Conservation (phyloP, 2,113 vertebrate species). For the Chunga burmeisteri region DNA sequence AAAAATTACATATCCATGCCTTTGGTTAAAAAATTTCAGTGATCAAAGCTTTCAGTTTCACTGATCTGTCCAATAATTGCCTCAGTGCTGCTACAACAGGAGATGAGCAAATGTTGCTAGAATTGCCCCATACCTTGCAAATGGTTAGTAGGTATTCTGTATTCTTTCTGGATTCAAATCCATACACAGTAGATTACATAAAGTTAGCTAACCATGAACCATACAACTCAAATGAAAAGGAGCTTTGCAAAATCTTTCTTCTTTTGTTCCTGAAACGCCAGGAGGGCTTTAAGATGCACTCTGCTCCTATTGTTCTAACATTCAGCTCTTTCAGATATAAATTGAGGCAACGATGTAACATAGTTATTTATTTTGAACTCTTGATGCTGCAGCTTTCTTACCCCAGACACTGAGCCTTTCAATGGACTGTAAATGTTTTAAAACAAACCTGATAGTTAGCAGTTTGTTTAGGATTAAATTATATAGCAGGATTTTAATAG, state of each 20-base stretch:
- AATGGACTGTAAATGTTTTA: not conserved
- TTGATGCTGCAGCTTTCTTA: not conserved
- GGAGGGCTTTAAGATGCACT: not conserved
- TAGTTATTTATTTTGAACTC: not conserved
- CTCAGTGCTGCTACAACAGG: not conserved
- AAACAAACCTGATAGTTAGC: not conserved
- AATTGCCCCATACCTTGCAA: not conserved
- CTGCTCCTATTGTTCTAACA: not conserved
- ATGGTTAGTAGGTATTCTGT: not conserved
- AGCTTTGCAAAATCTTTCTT: not conserved
- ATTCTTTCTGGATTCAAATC: not conserved
- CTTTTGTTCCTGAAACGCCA: not conserved
- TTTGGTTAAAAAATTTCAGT: not conserved
- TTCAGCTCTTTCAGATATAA: not conserved
- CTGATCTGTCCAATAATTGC: not conserved
- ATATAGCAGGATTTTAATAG: not conserved
- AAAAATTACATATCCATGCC: not conserved
- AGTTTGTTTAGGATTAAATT: not conserved
- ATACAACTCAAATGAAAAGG: not conserved
- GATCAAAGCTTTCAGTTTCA: not conserved
- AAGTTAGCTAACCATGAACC: not conserved
- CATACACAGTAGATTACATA: not conserved
- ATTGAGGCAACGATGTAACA: not conserved
- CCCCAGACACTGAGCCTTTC: not conserved
- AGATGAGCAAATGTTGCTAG: not conserved